phyloP scores from a whole-genome alignment of 37 sponge, comb jelly and placozoan species.

The Beroe ovata region DNA sequence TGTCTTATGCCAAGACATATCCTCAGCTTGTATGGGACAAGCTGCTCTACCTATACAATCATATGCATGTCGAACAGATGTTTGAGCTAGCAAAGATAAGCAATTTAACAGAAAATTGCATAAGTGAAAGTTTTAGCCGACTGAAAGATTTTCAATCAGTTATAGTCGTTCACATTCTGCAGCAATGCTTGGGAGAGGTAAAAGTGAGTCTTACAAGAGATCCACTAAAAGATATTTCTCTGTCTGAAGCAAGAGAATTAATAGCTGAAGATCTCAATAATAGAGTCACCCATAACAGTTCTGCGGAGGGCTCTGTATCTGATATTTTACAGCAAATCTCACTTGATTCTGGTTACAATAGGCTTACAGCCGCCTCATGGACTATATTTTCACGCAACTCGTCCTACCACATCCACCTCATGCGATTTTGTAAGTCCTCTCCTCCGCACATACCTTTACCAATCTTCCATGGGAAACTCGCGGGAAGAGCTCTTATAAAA shows the following conservation, averaged over 20 bases:
- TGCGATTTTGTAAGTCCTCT: constrained; percentile 35
- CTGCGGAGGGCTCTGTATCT: neutral
- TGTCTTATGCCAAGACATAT: neutral
- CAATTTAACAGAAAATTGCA: neutral
- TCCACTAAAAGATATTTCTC: constrained; percentile 5
- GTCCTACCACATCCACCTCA: neutral
- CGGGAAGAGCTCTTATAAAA: constrained; percentile 2
- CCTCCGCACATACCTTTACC: constrained; percentile 49
- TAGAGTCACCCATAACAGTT: neutral
- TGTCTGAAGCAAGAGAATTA: neutral
- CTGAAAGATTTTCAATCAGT: constrained; percentile 7
- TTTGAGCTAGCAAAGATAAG: neutral
- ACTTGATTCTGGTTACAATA: neutral
- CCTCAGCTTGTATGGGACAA: neutral
- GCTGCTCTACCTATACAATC: neutral
- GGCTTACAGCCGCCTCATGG: neutral
- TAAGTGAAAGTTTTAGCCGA: constrained; percentile 1
- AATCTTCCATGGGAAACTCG: neutral
- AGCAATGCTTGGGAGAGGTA: neutral
- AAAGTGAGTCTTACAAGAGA: neutral
- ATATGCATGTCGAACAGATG: neutral
- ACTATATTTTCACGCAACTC: neutral
- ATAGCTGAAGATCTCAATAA: neutral
- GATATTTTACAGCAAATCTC: neutral
- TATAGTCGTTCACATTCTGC: neutral